Percentiles rank a stretch among this genome's conserved stretches.
These are phyloP conservation scores for Trichogramma dendrolimi DNA, from an alignment of 2,888 invertebrate genomes.

Conservation along the genomic window DNA sequence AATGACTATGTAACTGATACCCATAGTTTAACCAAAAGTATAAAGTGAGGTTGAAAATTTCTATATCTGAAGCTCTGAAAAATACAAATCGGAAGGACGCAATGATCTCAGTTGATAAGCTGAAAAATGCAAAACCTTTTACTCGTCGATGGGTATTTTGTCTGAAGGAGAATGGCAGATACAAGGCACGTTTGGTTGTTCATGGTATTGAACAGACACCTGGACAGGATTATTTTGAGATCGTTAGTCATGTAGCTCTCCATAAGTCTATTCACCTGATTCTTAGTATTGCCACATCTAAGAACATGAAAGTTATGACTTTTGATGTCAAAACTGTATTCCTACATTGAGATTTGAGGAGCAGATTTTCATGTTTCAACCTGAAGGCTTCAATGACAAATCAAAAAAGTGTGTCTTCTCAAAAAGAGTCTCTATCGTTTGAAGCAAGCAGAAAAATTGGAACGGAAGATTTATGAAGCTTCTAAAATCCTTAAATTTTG, in stretches of 20 bases:
- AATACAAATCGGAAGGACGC: constrained; percentile 35
- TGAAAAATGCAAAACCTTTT: constrained; percentile 28
- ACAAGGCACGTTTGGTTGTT: no score
- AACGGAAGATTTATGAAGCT: constrained; percentile 32
- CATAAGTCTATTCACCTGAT: constrained; percentile 32
- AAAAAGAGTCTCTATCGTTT: constrained; percentile 39
- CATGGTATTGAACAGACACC: constrained; percentile 35
- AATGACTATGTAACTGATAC: constrained; percentile 17
- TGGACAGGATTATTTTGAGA: constrained; percentile 35
- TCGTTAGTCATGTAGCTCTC: constrained; percentile 36
- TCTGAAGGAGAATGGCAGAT: constrained; percentile 33
- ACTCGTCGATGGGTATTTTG: constrained; percentile 33
- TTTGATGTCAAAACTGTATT: constrained; percentile 34
- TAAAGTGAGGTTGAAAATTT: constrained; percentile 12
- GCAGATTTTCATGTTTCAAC: constrained; percentile 33
- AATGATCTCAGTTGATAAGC: constrained; percentile 31
- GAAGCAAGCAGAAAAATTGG: constrained; percentile 37
- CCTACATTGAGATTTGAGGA: constrained; percentile 30
- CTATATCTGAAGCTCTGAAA: constrained; percentile 31
- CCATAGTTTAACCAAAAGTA: constrained; percentile 22
- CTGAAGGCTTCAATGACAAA: constrained; percentile 35
- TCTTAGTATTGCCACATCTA: constrained; percentile 31
- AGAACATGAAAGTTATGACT: constrained; percentile 26
- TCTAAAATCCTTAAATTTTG: constrained; percentile 30
- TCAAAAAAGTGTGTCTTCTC: no score